phyloP scores from a whole-genome alignment of 2,797 vertebrate genomes.

The Anomalospiza imberbis region DNA sequence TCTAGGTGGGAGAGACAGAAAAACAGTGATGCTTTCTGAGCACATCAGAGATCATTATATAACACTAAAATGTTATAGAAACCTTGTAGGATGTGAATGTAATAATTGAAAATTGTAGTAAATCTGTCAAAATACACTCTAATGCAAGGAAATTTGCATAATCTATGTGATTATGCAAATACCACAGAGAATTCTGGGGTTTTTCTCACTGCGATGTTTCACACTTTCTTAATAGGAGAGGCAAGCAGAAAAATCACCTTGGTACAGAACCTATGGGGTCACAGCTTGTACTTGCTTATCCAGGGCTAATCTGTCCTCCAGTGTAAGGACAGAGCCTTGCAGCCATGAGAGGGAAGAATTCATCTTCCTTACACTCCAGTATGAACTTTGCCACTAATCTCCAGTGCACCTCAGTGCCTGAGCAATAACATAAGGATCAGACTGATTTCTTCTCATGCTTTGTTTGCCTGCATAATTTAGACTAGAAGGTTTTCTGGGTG shows the following conservation, averaged over 20 bases:
- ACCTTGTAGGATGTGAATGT: not conserved
- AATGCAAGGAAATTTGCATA: not conserved
- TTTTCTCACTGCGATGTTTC: not conserved
- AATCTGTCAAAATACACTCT: not conserved
- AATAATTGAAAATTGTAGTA: not conserved
- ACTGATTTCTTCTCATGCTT: not conserved
- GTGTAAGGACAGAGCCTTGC: not conserved
- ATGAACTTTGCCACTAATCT: not conserved
- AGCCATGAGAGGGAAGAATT: not conserved
- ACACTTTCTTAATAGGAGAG: not conserved
- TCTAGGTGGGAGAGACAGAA: not conserved
- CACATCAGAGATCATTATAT: not conserved
- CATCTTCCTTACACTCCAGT: not conserved
- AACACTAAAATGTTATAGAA: not conserved
- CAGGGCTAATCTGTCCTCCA: not conserved
- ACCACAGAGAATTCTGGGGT: not conserved
- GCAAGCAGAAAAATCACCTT: not conserved
- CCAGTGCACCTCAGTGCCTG: not conserved
- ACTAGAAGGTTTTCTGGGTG: not conserved
- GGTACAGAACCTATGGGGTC: not conserved
- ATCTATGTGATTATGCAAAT: not conserved
- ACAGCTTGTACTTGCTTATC: rapidly evolving
- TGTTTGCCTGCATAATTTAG: not conserved
- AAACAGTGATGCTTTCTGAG: not conserved
- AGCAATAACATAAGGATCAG: not conserved